Evolutionary conservation across 2,113 vertebrate species (phyloP).

Genomic region (Calypte anna): DNA sequence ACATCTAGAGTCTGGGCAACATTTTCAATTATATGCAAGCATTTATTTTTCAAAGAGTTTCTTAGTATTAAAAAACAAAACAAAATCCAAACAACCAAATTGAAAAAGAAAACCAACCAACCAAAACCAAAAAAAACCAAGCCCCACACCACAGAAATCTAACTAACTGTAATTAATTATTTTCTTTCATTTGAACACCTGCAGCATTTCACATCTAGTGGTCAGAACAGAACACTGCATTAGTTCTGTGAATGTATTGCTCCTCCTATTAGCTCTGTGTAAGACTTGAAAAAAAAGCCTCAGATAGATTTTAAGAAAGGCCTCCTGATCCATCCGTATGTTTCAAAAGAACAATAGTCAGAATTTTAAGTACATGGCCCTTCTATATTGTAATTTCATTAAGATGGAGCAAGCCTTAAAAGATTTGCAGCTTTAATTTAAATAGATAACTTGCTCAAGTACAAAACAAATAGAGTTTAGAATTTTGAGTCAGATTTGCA

Average conservation of each 20-base stretch:
- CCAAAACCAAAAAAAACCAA: background rate
- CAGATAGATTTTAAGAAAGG: background rate
- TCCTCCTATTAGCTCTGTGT: background rate
- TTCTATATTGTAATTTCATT: background rate
- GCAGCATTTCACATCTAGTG: background rate
- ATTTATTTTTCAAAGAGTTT: conserved; percentile 11
- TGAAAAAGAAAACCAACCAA: too few species aligned
- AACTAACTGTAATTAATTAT: background rate
- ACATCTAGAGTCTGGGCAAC: background rate
- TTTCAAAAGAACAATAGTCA: background rate
- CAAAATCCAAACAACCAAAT: background rate
- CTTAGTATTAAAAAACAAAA: background rate
- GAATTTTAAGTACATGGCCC: background rate
- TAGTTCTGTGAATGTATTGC: background rate
- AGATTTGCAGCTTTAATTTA: background rate
- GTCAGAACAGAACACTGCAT: background rate
- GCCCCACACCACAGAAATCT: background rate
- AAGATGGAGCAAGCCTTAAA: background rate
- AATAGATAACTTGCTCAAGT: accelerated
- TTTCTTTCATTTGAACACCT: background rate
- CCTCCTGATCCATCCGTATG: background rate
- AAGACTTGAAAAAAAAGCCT: conserved; percentile 3
- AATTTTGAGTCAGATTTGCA: background rate
- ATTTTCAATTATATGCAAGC: background rate
- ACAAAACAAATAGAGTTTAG: background rate